phyloP scores from a whole-genome alignment of 1,140 invertebrate genomes.

The Bicyclus anynana region DNA sequence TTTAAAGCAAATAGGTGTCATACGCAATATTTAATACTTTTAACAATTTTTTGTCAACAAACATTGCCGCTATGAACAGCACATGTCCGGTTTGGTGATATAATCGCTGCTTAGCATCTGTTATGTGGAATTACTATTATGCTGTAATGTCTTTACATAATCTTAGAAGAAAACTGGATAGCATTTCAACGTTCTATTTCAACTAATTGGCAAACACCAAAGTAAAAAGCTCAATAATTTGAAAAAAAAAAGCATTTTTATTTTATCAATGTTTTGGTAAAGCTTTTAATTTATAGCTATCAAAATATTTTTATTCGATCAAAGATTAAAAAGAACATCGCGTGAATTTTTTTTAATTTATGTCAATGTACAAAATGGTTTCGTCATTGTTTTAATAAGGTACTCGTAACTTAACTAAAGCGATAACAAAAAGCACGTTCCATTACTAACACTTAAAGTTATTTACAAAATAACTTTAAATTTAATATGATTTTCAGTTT shows the following conservation, averaged over 20 bases:
- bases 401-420: neutral
- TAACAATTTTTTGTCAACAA: too few species aligned
- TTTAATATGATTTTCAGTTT: too few species aligned
- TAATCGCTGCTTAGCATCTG: conserved; percentile 19
- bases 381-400: neutral
- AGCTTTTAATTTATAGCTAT: too few species aligned
- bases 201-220: neutral
- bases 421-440: neutral
- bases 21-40: too few species aligned
- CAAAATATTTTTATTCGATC: too few species aligned
- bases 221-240: too few species aligned
- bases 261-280: neutral
- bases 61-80: too few species aligned
- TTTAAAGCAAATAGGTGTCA: too few species aligned
- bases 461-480: neutral
- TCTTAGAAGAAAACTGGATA: conserved; percentile 13
- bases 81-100: conserved; percentile 21
- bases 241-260: too few species aligned
- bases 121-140: conserved; percentile 30
- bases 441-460: neutral
- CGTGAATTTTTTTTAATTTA: neutral
- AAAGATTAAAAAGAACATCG: neutral
- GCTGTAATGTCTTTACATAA: conserved; percentile 24
- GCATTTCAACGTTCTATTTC: conserved; percentile 7
- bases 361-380: neutral